Evolutionary conservation across 2,888 invertebrate species (phyloP), one percentile per base, ranked within the genome.

Genomic region (Ochlodes sylvanus): DNA sequence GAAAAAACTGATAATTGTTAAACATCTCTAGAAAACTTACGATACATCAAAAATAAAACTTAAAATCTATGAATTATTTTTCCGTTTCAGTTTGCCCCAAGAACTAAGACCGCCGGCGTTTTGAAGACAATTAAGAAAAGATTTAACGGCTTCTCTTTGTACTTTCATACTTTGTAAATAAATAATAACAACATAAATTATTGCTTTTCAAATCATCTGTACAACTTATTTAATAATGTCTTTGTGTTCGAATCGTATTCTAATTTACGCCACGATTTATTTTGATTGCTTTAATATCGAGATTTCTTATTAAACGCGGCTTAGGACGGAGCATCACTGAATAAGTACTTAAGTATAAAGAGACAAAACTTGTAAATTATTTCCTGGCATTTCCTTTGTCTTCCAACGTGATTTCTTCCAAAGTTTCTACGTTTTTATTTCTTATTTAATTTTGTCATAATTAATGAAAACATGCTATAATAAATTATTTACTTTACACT

Each of bases 81-180:
- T 71, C 71, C 70, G 71, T 88, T 88, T 68, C 87, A 89, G 89
- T 68, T 81, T 89, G 71, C 89, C 89, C 1, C 81, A 79, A 69
- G 87, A 88, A 52, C 32, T 79, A 70, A 73, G 75, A 47, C 72
- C 75, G 34, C 50, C 63, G 14, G 21, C 50, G 9, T 70, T 69
- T 67, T 71, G 69, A 68, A 67, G n/a, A 58, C 10, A 47, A 57
- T 42, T 17, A 55, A 15, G 12, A 9, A 17, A 52, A 52, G 14
- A 52, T 52, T 10, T 27, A 15, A 12, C 10, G 1, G 14, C 6
- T 0, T 10, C 21, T 19, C 15, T 64, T 64, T 57, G 14, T 38
- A 64, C 47, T 47, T 64, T 64, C 21, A 47, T 57, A 64, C 38
- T 47, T 58, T 58, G 0, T 15, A 42, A 47, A 38, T 47, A 64